phyloP scores from a whole-genome alignment of 2,113 vertebrate genomes.

The Callospermophilus lateralis region DNA sequence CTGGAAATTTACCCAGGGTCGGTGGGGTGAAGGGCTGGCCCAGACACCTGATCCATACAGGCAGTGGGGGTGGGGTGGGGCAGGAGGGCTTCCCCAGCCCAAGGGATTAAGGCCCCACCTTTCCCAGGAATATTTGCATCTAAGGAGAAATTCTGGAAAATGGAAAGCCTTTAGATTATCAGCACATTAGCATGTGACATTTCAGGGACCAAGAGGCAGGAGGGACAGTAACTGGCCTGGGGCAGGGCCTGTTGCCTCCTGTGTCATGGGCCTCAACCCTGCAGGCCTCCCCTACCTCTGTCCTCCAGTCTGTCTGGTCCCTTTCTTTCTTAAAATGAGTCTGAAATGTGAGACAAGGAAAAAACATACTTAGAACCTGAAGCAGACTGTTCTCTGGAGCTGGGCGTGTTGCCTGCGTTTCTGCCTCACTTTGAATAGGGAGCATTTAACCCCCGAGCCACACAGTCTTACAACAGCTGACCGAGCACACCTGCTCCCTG shows the following conservation, averaged over 20 bases:
- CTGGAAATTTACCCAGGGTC: too few relatives aligned
- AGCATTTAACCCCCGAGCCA: too few relatives aligned
- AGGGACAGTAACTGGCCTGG: background rate
- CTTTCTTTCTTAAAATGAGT: background rate
- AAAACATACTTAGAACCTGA: too few relatives aligned
- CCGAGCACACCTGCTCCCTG: accelerated
- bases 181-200: background rate
- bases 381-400: background rate
- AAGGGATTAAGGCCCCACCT: background rate
- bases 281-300: background rate
- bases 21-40: accelerated
- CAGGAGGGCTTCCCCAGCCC: accelerated
- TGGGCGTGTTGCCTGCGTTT: background rate
- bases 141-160: background rate
- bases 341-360: background rate
- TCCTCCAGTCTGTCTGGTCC: background rate
- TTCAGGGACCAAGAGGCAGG: background rate
- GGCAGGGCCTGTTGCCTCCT: background rate
- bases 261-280: accelerated
- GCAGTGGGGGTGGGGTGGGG: accelerated
- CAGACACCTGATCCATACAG: too few relatives aligned
- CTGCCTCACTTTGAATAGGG: background rate
- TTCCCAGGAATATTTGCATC: background rate
- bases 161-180: background rate
- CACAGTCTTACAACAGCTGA: accelerated